Percentiles rank a stretch among this genome's conserved stretches.
Conservation (phyloP, 2,113 vertebrate species). For the Illadopsis cleaveri region DNA sequence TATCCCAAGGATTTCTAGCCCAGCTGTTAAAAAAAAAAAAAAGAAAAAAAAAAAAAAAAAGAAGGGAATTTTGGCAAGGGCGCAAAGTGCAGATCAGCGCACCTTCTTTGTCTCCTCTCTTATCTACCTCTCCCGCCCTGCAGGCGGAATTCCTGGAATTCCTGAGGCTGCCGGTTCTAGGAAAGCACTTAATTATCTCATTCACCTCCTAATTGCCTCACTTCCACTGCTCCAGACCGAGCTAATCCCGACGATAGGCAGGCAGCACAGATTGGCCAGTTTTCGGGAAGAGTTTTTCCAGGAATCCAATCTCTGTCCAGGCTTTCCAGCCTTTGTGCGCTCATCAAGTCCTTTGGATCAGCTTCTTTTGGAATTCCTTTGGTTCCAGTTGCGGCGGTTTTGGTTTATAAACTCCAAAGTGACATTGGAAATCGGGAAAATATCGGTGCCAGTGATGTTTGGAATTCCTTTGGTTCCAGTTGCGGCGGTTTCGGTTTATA, state of each 20-base stretch:
- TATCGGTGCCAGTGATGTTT: too few species aligned
- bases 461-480: neutral
- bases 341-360: neutral
- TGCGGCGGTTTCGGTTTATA: neutral
- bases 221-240: neutral
- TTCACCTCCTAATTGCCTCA: slow-evolving; percentile 31
- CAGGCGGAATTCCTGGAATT: slow-evolving; percentile 19
- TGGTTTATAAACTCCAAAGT: neutral
- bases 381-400: neutral
- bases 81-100: neutral
- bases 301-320: neutral
- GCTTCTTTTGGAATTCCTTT: neutral
- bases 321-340: neutral
- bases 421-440: neutral
- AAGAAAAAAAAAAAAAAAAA: neutral
- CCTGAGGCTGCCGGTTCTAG: slow-evolving; percentile 20
- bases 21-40: neutral
- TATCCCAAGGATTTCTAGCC: neutral
- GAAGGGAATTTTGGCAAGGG: slow-evolving; percentile 11
- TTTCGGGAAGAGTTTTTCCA: neutral
- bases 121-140: slow-evolving; percentile 8
- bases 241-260: neutral
- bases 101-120: neutral
- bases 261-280: neutral
- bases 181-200: slow-evolving; percentile 37